phyloP scores from a whole-genome alignment of 1,140 invertebrate species.

The Aphaenogaster floridana region DNA sequence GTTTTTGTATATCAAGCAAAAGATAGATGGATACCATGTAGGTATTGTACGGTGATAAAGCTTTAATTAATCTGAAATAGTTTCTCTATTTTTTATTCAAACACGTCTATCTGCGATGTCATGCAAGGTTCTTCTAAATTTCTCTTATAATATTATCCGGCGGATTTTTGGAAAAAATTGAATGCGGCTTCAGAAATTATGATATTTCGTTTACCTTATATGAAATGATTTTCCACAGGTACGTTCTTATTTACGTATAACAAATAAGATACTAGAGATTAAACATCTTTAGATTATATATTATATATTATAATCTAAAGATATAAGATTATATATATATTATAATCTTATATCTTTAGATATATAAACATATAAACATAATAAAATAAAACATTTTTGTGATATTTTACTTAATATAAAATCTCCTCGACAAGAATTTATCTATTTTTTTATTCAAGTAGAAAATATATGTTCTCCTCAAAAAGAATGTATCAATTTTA shows the following conservation, averaged over 20 bases:
- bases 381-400: slow-evolving; percentile 5
- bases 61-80: slow-evolving; percentile 35
- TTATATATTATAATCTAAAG: no score
- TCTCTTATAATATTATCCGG: neutral
- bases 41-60: neutral
- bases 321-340: neutral
- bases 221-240: neutral
- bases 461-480: no score
- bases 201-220: neutral
- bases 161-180: neutral
- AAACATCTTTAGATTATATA: neutral
- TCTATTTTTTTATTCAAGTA: neutral
- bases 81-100: slow-evolving; percentile 14
- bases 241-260: neutral
- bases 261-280: neutral
- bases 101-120: neutral
- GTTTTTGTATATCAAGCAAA: slow-evolving; percentile 32
- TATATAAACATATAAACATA: neutral
- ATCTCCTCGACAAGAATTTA: neutral
- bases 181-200: neutral
- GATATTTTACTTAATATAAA: slow-evolving; percentile 9
- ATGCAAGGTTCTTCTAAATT: neutral
- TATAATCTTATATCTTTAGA: neutral
- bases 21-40: neutral
- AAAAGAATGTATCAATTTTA: neutral